Base-by-base conservation (phyloP, 2,113 vertebrate species). In the Marmota monax region DNA sequence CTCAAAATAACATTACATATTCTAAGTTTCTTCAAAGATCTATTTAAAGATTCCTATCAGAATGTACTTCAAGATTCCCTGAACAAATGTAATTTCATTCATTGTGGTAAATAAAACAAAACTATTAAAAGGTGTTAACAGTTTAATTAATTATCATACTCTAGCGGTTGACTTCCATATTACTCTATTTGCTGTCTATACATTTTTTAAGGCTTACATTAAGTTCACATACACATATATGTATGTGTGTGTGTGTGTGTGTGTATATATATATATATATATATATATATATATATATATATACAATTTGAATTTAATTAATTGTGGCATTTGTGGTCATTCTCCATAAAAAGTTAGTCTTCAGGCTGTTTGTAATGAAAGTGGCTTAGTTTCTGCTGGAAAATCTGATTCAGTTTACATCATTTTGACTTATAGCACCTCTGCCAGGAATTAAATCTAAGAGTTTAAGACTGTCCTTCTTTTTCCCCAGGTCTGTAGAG, bases 341-440 rank as follows among this genome's bases (percentile, higher is more conserved):
- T 93, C 91, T 82, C 42, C 73, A 58, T 82, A 53, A 84, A 84
- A 88, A 65, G 22, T 34, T 61, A 12, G n/a, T 96, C 94, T 86
- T 69, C 56, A 9, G 5, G 70, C 42, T 88, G 69, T 82, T 88
- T 69, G 63, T 85, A 70, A 90, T 72, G 70, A 84, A 92, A 37
- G 51, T 56, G 63, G 45, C 32, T 91, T 53, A 32, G 18, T 80
- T 95, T 87, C 84, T 95, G 45, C 58, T 93, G 96, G 94, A 94
- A 98, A 89, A 58, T 95, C 74, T 96, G 95, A 97, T 74, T 95
- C 91, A 86, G 56, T 67, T 96, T 63, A 89, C 94, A 93, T 95
- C 83, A 92, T 69, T 94, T 85, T 70, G 69, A 92, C 32, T 94
- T 96, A 22, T 1, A 29, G 32, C 32, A 63, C 32, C 56, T 92